These are phyloP conservation scores for Ciconia nigra DNA, from an alignment of 2,797 vertebrate species.

Conservation along the genomic window DNA sequence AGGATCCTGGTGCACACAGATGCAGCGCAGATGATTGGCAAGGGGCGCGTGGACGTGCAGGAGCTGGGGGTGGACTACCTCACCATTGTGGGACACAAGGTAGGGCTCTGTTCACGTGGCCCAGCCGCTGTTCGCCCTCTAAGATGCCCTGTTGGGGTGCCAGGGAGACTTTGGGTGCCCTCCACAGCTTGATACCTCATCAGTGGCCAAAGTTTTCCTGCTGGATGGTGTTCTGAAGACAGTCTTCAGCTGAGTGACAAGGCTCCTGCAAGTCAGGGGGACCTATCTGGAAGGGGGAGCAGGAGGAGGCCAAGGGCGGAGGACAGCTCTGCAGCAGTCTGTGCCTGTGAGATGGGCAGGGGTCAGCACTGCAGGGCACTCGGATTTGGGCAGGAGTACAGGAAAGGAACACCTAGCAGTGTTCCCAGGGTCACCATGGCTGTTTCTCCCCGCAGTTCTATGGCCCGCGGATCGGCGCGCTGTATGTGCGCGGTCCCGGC, in stretches of 20 bases:
- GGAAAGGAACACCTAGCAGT: background rate
- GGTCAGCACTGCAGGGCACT: background rate
- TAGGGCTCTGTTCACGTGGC: background rate
- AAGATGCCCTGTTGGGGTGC: background rate
- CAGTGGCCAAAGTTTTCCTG: background rate
- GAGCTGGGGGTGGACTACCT: conserved; percentile 92
- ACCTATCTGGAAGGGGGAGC: background rate
- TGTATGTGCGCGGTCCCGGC: conserved; percentile 82
- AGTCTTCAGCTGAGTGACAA: background rate
- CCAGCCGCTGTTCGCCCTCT: fast-evolving
- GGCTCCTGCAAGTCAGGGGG: background rate
- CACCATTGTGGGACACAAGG: conserved; percentile 97
- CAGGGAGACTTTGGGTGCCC: background rate
- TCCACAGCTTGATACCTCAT: background rate
- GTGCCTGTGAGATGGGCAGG: background rate
- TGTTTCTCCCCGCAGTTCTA: conserved; percentile 82
- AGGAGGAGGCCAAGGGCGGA: background rate
- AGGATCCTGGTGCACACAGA: conserved; percentile 89
- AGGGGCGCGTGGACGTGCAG: conserved; percentile 83
- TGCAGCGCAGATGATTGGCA: conserved; percentile 92
- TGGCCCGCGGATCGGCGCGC: conserved; percentile 87
- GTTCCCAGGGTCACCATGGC: fast-evolving
- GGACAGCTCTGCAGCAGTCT: background rate
- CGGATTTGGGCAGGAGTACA: background rate
- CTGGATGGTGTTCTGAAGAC: background rate